These are phyloP conservation scores for Salvelinus sp. DNA, from an alignment of 2,113 vertebrate genomes.

Conservation along the genomic window DNA sequence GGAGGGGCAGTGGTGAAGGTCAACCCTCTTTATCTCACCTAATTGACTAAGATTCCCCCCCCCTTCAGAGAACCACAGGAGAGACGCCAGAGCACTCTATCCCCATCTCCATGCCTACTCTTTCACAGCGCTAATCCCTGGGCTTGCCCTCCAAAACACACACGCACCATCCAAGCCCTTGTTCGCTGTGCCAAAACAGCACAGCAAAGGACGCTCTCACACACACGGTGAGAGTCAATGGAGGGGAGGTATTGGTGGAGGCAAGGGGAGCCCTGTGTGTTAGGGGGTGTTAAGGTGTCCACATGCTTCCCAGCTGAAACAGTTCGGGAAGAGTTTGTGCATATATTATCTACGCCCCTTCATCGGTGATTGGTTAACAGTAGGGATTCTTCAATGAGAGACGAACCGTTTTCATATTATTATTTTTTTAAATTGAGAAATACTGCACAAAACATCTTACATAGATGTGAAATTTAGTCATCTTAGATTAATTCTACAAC, in stretches of 20 bases:
- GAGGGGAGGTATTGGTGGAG: slow-evolving; percentile 65
- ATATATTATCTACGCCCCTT: no score
- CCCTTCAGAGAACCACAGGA: slow-evolving; percentile 37
- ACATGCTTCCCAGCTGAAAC: no score
- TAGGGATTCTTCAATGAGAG: no score
- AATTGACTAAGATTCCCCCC: slow-evolving; percentile 82
- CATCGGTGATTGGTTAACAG: no score
- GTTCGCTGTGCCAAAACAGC: no score
- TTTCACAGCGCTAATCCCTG: neutral
- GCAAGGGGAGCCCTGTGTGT: slow-evolving; percentile 59
- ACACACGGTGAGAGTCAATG: slow-evolving; percentile 60
- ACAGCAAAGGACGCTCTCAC: no score
- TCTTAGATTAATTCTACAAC: no score
- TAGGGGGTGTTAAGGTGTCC: slow-evolving; percentile 61
- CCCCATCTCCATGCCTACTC: slow-evolving; percentile 27
- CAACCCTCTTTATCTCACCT: slow-evolving; percentile 94
- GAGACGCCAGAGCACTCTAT: slow-evolving; percentile 42
- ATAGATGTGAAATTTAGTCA: no score
- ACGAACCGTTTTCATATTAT: no score
- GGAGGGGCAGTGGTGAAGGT: slow-evolving; percentile 94
- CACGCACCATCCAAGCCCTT: slow-evolving; percentile 37
- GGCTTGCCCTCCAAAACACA: slow-evolving; percentile 3
- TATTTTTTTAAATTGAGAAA: no score
- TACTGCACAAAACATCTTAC: no score
- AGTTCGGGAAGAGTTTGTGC: no score